phyloP scores from a whole-genome alignment of 2,797 vertebrate genomes.

The Synanceia verrucosa region DNA sequence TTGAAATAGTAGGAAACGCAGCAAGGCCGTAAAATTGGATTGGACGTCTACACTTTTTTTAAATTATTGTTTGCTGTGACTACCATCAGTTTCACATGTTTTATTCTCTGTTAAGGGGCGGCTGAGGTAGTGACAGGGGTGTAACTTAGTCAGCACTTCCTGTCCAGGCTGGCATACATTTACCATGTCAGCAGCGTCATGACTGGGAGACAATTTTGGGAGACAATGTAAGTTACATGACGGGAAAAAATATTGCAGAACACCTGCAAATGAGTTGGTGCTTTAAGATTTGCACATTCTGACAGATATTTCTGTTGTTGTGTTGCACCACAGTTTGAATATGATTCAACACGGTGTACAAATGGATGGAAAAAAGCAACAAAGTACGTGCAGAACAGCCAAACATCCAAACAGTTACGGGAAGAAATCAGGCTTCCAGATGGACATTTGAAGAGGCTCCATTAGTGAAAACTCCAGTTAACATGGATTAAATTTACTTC shows the following conservation, averaged over 20 bases:
- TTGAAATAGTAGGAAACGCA: constrained; percentile 25
- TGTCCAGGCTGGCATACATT: not conserved
- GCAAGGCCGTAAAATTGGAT: constrained; percentile 21
- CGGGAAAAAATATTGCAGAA: not conserved
- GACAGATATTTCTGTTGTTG: constrained; percentile 3
- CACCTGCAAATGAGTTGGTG: constrained; percentile 20
- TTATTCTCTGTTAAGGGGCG: constrained; percentile 34
- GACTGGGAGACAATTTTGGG: not conserved
- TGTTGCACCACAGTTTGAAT: constrained; percentile 20
- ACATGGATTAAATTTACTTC: constrained; percentile 41
- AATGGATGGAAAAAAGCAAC: constrained; percentile 20
- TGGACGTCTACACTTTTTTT: not conserved
- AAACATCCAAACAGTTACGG: constrained; percentile 45
- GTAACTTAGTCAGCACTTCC: constrained; percentile 38
- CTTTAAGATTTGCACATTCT: not conserved
- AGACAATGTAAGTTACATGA: not conserved
- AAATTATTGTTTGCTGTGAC: constrained; percentile 37
- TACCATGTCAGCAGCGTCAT: not conserved
- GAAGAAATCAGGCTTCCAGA: constrained; percentile 57
- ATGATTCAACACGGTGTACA: constrained; percentile 18
- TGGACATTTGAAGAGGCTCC: constrained; percentile 34
- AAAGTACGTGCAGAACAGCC: not conserved
- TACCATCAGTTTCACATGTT: constrained; percentile 16
- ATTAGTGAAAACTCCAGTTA: constrained; percentile 41
- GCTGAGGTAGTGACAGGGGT: constrained; percentile 33